Evolutionary conservation across 2,888 invertebrate genomes (phyloP).

Genomic region (Ferdinandea cuprea): DNA sequence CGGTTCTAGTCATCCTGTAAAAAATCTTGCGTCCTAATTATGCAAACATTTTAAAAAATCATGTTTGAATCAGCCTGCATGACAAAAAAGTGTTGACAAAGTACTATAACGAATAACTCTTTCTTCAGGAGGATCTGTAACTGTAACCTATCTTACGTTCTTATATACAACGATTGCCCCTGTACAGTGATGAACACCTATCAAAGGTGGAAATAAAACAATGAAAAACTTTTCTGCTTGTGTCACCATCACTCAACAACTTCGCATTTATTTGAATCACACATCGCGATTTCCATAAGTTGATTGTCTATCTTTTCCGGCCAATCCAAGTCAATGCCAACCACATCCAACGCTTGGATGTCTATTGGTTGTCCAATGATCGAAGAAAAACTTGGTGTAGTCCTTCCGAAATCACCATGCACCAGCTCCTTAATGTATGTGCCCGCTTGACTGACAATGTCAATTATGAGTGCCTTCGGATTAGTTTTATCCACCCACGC

Average conservation of each 20-base stretch:
- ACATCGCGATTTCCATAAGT: neutral
- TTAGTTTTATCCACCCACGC: slow-evolving; percentile 85
- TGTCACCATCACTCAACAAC: neutral
- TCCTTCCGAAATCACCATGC: slow-evolving; percentile 97
- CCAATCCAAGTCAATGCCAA: slow-evolving; percentile 90
- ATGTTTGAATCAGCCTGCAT: no score
- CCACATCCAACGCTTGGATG: slow-evolving; percentile 96
- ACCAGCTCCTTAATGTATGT: slow-evolving; percentile 99
- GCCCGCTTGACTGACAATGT: slow-evolving; percentile 93
- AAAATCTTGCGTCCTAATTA: no score
- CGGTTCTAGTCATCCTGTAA: no score
- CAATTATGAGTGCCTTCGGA: slow-evolving; percentile 85
- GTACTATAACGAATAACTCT: no score
- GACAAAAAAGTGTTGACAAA: no score
- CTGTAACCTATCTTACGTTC: no score
- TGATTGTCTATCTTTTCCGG: slow-evolving; percentile 83
- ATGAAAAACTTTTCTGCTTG: no score
- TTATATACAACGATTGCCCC: no score
- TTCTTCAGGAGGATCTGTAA: no score
- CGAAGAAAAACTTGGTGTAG: slow-evolving; percentile 89
- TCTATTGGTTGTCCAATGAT: slow-evolving; percentile 89
- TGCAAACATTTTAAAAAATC: no score
- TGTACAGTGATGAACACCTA: no score
- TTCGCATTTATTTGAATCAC: neutral
- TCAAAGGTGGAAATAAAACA: no score